phyloP scores from a whole-genome alignment of 2,888 invertebrate genomes.

The Tenthredo distinguenda region DNA sequence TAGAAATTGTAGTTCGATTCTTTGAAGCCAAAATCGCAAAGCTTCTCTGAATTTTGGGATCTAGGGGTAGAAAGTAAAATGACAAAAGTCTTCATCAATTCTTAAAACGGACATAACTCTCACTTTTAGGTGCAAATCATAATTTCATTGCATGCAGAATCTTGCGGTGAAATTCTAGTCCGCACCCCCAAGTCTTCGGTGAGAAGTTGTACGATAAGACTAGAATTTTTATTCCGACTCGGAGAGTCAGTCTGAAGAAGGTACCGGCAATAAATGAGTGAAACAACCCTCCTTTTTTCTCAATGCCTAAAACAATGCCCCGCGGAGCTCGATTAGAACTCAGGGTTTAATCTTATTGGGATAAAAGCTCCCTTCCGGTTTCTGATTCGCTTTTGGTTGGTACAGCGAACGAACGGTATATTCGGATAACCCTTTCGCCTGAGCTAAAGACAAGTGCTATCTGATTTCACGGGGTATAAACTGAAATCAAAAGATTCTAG shows the following conservation, averaged over 20 bases:
- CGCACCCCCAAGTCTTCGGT: no score
- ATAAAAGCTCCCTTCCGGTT: background rate
- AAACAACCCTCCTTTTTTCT: background rate
- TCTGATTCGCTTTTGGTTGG: background rate
- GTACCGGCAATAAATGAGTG: background rate
- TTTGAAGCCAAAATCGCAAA: no score
- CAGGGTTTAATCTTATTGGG: background rate
- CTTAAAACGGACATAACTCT: no score
- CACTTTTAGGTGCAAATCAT: no score
- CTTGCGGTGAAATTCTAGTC: no score
- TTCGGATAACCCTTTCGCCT: background rate
- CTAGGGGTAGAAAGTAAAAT: no score
- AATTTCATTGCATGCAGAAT: no score
- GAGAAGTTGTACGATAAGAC: no score
- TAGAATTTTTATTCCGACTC: no score
- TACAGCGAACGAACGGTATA: background rate
- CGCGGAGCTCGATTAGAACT: background rate
- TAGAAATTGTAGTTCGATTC: no score
- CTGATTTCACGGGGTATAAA: background rate
- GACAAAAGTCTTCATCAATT: no score
- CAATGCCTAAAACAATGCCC: conserved; percentile 24
- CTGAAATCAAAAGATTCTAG: background rate
- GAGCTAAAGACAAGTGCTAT: background rate
- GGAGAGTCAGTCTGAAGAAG: background rate
- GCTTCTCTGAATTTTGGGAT: no score